Evolutionary conservation across 1,140 invertebrate species (phyloP).

Genomic region (Drosophila mauritiana): DNA sequence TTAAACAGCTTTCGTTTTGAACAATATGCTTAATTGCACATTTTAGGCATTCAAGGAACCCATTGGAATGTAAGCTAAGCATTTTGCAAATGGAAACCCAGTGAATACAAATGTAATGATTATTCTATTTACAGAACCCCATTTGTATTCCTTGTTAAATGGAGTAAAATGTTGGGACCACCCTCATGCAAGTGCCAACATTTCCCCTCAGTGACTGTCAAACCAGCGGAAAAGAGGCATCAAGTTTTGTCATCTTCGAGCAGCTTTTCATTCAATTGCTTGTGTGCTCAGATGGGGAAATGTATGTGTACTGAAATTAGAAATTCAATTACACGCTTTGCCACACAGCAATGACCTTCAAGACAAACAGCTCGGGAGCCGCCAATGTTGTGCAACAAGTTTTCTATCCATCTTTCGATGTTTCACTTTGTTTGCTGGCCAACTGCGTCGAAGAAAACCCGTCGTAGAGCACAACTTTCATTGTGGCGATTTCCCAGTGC

Average conservation of each 20-base stretch:
- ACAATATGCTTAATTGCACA: neutral
- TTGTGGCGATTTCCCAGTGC: slow-evolving; percentile 38
- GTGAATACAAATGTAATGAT: neutral
- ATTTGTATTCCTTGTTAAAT: neutral
- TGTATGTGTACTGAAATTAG: slow-evolving; percentile 26
- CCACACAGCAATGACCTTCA: slow-evolving; percentile 62
- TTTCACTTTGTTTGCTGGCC: slow-evolving; percentile 18
- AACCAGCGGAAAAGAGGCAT: slow-evolving; percentile 26
- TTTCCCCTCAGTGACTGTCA: slow-evolving; percentile 13
- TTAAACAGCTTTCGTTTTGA: neutral
- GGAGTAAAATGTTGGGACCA: neutral
- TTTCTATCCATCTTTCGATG: slow-evolving; percentile 45
- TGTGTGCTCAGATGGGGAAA: slow-evolving; percentile 4
- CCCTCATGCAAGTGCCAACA: slow-evolving; percentile 3
- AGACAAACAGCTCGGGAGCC: slow-evolving; percentile 20
- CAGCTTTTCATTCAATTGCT: slow-evolving; percentile 16
- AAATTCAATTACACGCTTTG: slow-evolving; percentile 32
- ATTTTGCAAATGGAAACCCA: neutral
- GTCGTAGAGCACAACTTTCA: slow-evolving; percentile 38
- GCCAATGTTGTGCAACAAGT: slow-evolving; percentile 74
- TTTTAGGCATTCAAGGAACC: neutral
- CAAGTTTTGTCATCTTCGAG: slow-evolving; percentile 24
- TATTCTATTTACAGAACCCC: neutral
- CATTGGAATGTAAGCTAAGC: too few relatives aligned
- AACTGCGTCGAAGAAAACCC: slow-evolving; percentile 35